Conservation (phyloP, 2,888 invertebrate genomes). For the Hipparchia semele region DNA sequence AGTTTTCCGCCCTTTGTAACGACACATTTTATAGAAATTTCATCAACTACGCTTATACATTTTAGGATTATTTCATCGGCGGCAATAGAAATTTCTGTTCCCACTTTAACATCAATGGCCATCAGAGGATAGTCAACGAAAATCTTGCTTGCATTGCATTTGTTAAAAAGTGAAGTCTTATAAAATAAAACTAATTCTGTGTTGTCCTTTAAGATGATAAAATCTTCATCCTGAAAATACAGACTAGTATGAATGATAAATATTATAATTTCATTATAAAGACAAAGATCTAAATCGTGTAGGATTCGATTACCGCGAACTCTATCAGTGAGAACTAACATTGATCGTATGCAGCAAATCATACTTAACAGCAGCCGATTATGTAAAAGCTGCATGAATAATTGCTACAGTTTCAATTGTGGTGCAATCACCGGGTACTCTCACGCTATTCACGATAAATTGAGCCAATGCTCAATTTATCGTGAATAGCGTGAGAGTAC, state of each 20-base stretch:
- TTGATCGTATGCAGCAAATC: too few species aligned
- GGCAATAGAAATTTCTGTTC: conserved; percentile 53
- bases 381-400: too few species aligned
- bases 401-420: too few species aligned
- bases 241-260: not conserved
- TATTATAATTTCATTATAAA: too few species aligned
- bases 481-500: too few species aligned
- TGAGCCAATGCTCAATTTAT: too few species aligned
- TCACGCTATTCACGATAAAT: too few species aligned
- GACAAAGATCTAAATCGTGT: too few species aligned
- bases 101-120: conserved; percentile 45
- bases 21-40: conserved; percentile 51
- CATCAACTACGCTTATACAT: conserved; percentile 49
- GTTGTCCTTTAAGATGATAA: conserved; percentile 37
- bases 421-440: too few species aligned
- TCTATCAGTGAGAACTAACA: too few species aligned
- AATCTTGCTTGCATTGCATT: conserved; percentile 51
- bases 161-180: conserved; percentile 47
- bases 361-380: too few species aligned
- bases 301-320: too few species aligned
- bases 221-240: conserved; percentile 39
- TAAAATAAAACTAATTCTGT: conserved; percentile 47
- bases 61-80: conserved; percentile 51
- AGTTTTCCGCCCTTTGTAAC: conserved; percentile 49
- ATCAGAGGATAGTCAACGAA: conserved; percentile 57